Evolutionary conservation across 2,113 vertebrate genomes (phyloP).

Genomic region (Macrotis lagotis): DNA sequence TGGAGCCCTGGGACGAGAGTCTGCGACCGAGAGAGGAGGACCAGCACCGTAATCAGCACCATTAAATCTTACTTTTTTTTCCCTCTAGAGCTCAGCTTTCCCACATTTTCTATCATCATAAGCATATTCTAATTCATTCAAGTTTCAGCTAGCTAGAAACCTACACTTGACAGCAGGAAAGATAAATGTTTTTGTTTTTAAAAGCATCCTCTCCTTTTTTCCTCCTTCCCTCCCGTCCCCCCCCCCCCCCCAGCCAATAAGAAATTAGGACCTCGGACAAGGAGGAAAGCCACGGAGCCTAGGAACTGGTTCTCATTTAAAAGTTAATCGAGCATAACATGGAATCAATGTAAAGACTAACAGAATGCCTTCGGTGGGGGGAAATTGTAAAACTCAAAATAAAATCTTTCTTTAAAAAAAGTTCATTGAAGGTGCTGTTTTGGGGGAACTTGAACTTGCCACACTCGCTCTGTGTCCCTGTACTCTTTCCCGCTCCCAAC

Average conservation of each 20-base stretch:
- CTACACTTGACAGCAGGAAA: not conserved
- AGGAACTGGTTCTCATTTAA: not conserved
- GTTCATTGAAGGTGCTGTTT: not conserved
- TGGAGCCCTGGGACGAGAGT: not conserved
- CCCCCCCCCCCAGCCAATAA: not conserved
- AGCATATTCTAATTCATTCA: not conserved
- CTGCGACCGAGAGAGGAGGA: conserved; percentile 21
- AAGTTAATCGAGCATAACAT: too few relatives aligned
- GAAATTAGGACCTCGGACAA: not conserved
- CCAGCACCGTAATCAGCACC: too few relatives aligned
- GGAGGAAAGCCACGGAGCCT: not conserved
- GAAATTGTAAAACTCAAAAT: too few relatives aligned
- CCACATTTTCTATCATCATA: not conserved
- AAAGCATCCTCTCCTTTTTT: not conserved
- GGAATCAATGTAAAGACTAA: too few relatives aligned
- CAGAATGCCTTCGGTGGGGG: too few relatives aligned
- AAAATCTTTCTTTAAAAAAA: not conserved
- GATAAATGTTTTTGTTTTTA: not conserved
- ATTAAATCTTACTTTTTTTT: not conserved
- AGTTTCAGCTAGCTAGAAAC: not conserved
- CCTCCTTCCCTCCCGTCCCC: not conserved
- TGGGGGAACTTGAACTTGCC: not conserved
- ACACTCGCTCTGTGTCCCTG: not conserved
- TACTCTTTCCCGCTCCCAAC: not conserved
- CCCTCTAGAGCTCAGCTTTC: not conserved